These are phyloP conservation scores for Microcebus murinus DNA, from an alignment of 2,113 vertebrate species.

Conservation along the genomic window DNA sequence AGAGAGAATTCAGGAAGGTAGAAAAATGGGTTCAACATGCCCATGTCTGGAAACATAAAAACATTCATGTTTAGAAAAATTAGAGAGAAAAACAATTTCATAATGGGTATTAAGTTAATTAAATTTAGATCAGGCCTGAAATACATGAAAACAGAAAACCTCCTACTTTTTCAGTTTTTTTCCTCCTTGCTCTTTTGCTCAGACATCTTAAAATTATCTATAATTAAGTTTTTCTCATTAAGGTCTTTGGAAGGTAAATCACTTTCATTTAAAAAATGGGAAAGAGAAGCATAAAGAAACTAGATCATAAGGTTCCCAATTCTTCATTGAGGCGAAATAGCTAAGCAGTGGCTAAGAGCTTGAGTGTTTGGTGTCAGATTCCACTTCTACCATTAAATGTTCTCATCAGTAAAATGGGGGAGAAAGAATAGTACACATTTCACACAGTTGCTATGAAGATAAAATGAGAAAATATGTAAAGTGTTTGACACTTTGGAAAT, in stretches of 20 bases:
- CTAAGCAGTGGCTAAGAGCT: background rate
- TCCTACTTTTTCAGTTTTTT: background rate
- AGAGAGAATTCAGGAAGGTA: slow-evolving; percentile 17
- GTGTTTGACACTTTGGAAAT: background rate
- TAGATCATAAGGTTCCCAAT: background rate
- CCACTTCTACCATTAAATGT: slow-evolving; percentile 7
- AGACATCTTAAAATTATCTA: slow-evolving; percentile 20
- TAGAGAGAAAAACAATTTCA: slow-evolving; percentile 34
- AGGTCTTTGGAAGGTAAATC: slow-evolving; percentile 13
- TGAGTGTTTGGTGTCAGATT: background rate
- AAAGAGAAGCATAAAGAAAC: background rate
- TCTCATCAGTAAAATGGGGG: background rate
- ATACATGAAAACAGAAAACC: background rate
- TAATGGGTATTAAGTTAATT: background rate
- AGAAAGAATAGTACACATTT: background rate
- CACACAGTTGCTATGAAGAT: background rate
- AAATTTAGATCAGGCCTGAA: background rate
- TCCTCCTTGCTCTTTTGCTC: background rate
- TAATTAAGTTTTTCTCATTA: slow-evolving; percentile 1
- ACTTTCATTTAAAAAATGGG: slow-evolving; percentile 15
- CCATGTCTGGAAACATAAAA: background rate
- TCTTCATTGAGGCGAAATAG: background rate
- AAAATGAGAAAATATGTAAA: background rate
- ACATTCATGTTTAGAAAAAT: background rate
- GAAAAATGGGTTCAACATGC: background rate